Conservation (phyloP, 1,140 invertebrate genomes). For the Anastrepha ludens region DNA sequence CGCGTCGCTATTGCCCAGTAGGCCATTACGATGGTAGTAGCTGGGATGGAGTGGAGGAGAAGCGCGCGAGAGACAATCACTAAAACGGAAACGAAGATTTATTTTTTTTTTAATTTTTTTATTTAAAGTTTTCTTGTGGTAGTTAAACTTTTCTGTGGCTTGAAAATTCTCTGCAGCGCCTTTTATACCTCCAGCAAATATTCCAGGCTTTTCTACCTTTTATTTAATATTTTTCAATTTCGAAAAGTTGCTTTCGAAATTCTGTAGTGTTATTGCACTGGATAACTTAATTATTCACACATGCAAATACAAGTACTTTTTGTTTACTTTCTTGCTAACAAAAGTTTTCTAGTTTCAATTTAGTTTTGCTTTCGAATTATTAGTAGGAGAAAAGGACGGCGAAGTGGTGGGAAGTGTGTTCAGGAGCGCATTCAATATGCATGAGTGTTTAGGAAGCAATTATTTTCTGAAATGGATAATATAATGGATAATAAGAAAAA, state of each 20-base stretch:
- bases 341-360: not conserved
- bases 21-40: slow-evolving; percentile 64
- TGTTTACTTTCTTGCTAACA: not conserved
- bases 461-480: too few relatives aligned
- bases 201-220: too few relatives aligned
- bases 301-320: not conserved
- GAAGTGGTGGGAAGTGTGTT: not conserved
- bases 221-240: not conserved
- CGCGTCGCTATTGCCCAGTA: slow-evolving; percentile 67
- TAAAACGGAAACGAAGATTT: not conserved
- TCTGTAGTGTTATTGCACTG: not conserved
- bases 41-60: not conserved
- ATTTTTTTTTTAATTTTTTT: not conserved
- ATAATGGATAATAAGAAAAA: too few relatives aligned
- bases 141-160: not conserved
- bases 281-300: not conserved
- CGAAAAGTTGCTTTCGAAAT: not conserved
- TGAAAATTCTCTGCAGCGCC: not conserved
- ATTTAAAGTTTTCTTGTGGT: not conserved
- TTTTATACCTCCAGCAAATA: not conserved
- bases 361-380: not conserved
- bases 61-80: not conserved
- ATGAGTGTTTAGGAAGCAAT: too few relatives aligned
- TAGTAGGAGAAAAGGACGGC: not conserved
- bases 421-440: not conserved